A percentile compares a stretch with the other conserved stretches of the same genome.
phyloP scores from a whole-genome alignment of 2,113 vertebrate genomes.

The Elanoides forficatus region DNA sequence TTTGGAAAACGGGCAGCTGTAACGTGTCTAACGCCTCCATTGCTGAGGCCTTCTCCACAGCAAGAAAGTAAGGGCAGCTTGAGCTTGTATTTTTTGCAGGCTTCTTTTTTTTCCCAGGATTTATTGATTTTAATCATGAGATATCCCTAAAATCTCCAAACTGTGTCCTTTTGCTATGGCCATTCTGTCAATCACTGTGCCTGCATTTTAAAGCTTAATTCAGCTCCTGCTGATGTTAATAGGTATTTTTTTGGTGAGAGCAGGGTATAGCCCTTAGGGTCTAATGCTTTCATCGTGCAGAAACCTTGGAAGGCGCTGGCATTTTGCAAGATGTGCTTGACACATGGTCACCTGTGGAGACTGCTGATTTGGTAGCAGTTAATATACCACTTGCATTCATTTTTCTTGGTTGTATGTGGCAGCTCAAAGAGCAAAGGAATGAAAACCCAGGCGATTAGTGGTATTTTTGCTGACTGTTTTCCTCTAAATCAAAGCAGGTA shows the following conservation, averaged over 20 bases:
- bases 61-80: not conserved
- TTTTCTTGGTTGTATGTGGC: slow-evolving; percentile 15
- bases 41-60: not conserved
- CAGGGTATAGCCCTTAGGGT: not conserved
- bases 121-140: not conserved
- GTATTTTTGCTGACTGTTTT: slow-evolving; percentile 47
- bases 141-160: not conserved
- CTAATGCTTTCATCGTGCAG: accelerated
- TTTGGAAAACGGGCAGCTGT: not conserved
- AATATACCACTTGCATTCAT: slow-evolving; percentile 13
- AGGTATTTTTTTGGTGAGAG: not conserved
- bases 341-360: not conserved
- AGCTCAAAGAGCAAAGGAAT: slow-evolving; percentile 42
- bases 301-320: not conserved
- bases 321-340: slow-evolving; percentile 16
- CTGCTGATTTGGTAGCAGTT: slow-evolving; percentile 19
- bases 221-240: not conserved
- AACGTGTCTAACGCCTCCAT: not conserved
- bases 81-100: not conserved
- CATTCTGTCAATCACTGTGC: not conserved
- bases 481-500: slow-evolving; percentile 41
- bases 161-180: not conserved
- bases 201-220: slow-evolving; percentile 14
- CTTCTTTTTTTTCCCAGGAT: not conserved
- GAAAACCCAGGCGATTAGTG: slow-evolving; percentile 20